Base-by-base conservation (phyloP, 2,113 vertebrate species). In the Capreolus pygargus region DNA sequence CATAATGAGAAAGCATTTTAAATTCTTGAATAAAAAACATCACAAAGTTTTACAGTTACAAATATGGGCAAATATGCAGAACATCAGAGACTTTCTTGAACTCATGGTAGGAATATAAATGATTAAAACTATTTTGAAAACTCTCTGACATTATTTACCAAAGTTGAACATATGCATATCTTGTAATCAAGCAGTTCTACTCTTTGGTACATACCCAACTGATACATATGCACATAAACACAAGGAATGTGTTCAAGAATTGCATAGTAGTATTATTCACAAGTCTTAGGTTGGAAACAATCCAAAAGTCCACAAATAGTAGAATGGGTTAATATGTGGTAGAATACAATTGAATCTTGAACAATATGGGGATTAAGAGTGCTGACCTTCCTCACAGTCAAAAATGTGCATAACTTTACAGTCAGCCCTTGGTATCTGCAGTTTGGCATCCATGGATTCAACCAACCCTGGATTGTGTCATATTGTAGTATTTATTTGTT, bases 11-110 rank as follows among this genome's bases (percentile, higher is more conserved):
- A 92, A 58, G 10, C 5, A 47, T 64, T 93, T 85, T 78, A 88
- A 94, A 61, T 45, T 78, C 33, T 81, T 90, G 43, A 96, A 82
- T 88, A 58, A 14, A 96, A 96, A 92, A 39, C 17, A 85, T 76
- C 4, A 21, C 43, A 43, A 94, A 92, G 1, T 81, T 50, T 94
- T 60, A 67, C 28, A 70, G 86, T 78, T 95, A 39, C 13, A 86
- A 95, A 47, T 87, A 67, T 74, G 90, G 74, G 8, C 47, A 95
- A 95, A 55, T 1, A 84, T 84, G 5, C 30, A 52, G 15, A 86
- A 52, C 9, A 70, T 74, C 33, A 39, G 11, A 58, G 30, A 92
- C 23, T 36, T 33, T 61, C 33, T 36, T 55, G 43, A 94, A 79
- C 36, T 95, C 16, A 30, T n/a, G 6, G 23, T 87, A 52, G 30